Percentiles rank a stretch among this genome's conserved stretches.
phyloP scores from a whole-genome alignment of 2,797 vertebrate genomes.

The Alectoris magna region DNA sequence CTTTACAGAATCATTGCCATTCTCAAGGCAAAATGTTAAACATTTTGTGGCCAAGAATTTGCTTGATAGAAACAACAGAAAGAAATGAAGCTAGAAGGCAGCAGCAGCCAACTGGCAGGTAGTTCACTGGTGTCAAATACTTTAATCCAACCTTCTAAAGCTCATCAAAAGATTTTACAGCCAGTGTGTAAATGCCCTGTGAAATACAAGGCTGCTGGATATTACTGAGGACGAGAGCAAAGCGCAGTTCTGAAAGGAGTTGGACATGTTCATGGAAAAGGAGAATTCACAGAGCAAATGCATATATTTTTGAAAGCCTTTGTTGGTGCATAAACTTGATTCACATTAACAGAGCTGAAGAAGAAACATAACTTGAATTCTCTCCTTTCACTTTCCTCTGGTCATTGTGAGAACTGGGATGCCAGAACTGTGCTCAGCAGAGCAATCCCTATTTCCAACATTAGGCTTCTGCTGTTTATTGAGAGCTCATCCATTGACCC shows the following conservation, averaged over 20 bases:
- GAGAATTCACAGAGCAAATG: conserved; percentile 12
- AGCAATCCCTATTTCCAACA: background rate
- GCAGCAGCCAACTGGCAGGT: conserved; percentile 11
- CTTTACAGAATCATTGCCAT: background rate
- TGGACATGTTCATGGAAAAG: background rate
- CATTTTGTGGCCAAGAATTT: conserved; percentile 3
- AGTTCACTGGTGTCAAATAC: conserved; percentile 15
- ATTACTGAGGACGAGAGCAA: conserved; percentile 36
- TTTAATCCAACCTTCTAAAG: conserved; percentile 46
- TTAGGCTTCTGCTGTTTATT: conserved; percentile 4
- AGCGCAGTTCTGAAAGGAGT: conserved; percentile 23
- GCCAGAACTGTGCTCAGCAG: background rate
- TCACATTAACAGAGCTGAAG: background rate
- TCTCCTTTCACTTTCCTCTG: conserved; percentile 6
- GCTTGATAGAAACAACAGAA: background rate
- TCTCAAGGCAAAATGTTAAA: background rate
- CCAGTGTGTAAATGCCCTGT: background rate
- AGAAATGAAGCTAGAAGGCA: background rate
- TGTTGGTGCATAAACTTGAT: conserved; percentile 6
- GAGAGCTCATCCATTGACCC: background rate
- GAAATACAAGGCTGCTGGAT: conserved; percentile 35
- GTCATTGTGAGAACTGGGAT: background rate
- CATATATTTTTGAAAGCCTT: conserved; percentile 13
- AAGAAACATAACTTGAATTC: conserved; percentile 8
- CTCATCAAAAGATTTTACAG: conserved; percentile 44